A percentile compares a stretch with the other conserved stretches of the same genome.
phyloP scores from a whole-genome alignment of 1,140 invertebrate species.

The Philotrypesis tridentata region DNA sequence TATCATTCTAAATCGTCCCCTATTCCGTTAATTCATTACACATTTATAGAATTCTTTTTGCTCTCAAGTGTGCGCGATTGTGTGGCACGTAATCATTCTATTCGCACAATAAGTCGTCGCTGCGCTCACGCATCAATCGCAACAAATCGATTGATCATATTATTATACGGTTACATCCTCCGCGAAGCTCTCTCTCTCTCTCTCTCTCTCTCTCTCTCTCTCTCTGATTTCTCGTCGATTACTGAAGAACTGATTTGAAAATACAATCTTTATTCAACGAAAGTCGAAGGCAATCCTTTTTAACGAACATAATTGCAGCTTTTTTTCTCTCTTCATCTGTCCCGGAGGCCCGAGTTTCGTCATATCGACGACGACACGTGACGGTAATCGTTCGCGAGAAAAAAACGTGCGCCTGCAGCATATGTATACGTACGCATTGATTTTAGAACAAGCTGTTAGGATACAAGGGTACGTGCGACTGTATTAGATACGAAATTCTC shows the following conservation, averaged over 20 bases:
- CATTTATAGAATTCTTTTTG: background rate
- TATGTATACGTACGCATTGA: background rate
- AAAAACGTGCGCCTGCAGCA: background rate
- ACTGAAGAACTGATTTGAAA: constrained; percentile 25
- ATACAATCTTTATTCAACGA: constrained; percentile 32
- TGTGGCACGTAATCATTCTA: background rate
- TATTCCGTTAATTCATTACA: background rate
- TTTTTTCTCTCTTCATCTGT: background rate
- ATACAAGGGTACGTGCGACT: too few species aligned
- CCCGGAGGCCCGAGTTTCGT: background rate
- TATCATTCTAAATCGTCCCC: constrained; percentile 13
- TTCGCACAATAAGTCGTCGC: background rate
- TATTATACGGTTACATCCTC: background rate
- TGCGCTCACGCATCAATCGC: background rate
- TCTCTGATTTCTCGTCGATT: background rate
- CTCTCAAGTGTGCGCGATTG: background rate
- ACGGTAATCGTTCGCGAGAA: background rate
- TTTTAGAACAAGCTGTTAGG: too few species aligned
- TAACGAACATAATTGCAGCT: background rate
- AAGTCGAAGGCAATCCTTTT: constrained; percentile 19
- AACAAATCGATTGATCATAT: background rate
- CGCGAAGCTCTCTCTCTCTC: background rate
- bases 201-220: too few species aligned
- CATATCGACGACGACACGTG: background rate
- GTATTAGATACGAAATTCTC: background rate